A percentile compares a stretch with the other conserved stretches of the same genome.
Evolutionary conservation across 2,797 vertebrate genomes (phyloP).

Genomic region (Labroides dimidiatus): DNA sequence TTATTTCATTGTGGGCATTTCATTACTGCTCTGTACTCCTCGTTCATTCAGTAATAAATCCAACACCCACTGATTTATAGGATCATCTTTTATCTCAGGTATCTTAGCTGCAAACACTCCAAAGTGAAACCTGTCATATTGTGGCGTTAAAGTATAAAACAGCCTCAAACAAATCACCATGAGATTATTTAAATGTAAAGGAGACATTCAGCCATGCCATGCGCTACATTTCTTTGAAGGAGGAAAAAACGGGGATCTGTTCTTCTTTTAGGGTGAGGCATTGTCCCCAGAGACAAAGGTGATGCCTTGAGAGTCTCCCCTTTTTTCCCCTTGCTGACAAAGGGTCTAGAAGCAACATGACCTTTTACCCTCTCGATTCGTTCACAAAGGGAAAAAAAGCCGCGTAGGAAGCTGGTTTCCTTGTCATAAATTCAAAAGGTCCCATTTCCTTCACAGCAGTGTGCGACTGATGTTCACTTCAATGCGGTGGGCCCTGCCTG

Average conservation of each 20-base stretch:
- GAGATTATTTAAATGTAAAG: not conserved
- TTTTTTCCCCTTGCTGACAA: constrained; percentile 10
- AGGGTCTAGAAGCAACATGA: constrained; percentile 36
- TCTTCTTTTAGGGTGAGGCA: not conserved
- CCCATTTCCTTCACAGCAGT: constrained; percentile 60
- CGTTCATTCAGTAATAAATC: constrained; percentile 2
- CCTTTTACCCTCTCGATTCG: constrained; percentile 47
- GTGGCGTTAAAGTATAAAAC: not conserved
- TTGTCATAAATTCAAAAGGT: constrained; percentile 52
- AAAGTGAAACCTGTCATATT: not conserved
- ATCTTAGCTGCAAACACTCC: not conserved
- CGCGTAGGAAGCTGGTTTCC: constrained; percentile 52
- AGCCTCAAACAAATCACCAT: not conserved
- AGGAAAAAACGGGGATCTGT: not conserved
- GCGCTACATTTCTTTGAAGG: not conserved
- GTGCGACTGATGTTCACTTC: constrained; percentile 56
- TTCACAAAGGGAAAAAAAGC: constrained; percentile 30
- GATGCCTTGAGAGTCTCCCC: constrained; percentile 22
- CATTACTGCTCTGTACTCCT: not conserved
- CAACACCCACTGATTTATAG: not conserved
- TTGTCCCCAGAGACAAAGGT: constrained; percentile 17
- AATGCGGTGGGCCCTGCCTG: constrained; percentile 33
- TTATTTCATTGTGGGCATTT: constrained; percentile 4
- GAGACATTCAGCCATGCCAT: not conserved
- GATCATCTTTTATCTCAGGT: not conserved